These are phyloP conservation scores for Ips typographus DNA, from an alignment of 1,140 invertebrate species.

Conservation along the genomic window DNA sequence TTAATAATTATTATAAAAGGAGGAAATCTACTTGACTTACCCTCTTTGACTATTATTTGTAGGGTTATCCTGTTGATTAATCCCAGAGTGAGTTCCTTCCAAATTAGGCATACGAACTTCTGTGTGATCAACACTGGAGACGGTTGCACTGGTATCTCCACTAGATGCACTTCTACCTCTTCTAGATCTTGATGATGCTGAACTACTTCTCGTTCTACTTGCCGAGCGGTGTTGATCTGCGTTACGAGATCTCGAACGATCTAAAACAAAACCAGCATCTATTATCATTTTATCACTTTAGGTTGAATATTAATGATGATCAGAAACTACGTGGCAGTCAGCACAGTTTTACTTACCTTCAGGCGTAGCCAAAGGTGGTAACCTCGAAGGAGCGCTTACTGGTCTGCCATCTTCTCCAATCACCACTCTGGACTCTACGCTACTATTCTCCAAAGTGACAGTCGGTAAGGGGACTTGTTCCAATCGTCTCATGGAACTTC, in stretches of 20 bases:
- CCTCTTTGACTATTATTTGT: not conserved
- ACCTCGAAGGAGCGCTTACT: constrained; percentile 48
- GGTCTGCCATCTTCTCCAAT: constrained; percentile 34
- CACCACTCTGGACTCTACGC: constrained; percentile 11
- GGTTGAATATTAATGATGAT: not conserved
- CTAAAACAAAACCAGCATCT: not conserved
- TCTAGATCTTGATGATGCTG: constrained; percentile 45
- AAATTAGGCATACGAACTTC: not conserved
- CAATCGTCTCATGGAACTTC: constrained; percentile 50
- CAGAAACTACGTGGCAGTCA: not conserved
- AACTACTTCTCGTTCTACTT: constrained; percentile 46
- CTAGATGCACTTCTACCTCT: constrained; percentile 21
- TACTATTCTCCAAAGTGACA: constrained; percentile 24
- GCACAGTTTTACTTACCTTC: constrained; percentile 2
- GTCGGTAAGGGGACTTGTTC: constrained; percentile 45
- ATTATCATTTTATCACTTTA: not conserved
- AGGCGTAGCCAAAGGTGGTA: constrained; percentile 26
- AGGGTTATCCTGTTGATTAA: not conserved
- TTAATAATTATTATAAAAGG: too few relatives aligned
- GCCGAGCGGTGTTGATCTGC: constrained; percentile 38
- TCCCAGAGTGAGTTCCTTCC: not conserved
- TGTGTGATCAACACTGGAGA: not conserved
- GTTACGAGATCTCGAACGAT: constrained; percentile 29
- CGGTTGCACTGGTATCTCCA: not conserved
- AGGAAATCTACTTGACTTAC: not conserved